phyloP scores from a whole-genome alignment of 2,797 vertebrate genomes.

The Todus mexicanus region DNA sequence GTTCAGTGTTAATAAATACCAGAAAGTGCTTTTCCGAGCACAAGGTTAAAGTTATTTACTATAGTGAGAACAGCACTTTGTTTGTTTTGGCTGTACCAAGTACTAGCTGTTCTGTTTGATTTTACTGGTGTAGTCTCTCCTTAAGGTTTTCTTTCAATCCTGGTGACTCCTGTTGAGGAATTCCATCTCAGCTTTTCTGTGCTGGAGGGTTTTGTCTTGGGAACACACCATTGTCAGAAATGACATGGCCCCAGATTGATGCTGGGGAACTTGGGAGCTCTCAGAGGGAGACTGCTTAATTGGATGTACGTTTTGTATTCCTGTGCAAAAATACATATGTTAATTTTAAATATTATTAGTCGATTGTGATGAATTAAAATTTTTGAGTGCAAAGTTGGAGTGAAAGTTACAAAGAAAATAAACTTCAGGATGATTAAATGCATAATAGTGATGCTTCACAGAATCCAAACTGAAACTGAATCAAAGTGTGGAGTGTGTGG shows the following conservation, averaged over 20 bases:
- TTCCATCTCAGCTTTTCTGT: not conserved
- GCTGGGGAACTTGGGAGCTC: not conserved
- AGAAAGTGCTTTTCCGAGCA: not conserved
- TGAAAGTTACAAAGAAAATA: not conserved
- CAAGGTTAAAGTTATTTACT: not conserved
- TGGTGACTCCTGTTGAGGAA: not conserved
- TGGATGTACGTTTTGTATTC: not conserved
- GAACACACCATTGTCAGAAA: not conserved
- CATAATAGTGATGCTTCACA: not conserved
- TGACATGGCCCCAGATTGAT: not conserved
- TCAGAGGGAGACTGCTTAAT: not conserved
- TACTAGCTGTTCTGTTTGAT: not conserved
- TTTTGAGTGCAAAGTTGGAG: not conserved
- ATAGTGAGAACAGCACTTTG: not conserved
- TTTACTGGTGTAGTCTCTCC: not conserved
- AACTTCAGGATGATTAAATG: not conserved
- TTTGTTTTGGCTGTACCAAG: not conserved
- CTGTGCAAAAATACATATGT: not conserved
- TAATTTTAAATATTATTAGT: not conserved
- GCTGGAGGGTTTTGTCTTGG: not conserved
- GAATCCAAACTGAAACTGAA: not conserved
- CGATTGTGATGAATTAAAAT: not conserved
- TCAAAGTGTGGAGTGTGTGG: fast-evolving
- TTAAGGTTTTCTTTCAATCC: not conserved
- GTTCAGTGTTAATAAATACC: not conserved